These are phyloP conservation scores for Chrysomela aeneicollis DNA, from an alignment of 2,888 invertebrate species.

Conservation along the genomic window DNA sequence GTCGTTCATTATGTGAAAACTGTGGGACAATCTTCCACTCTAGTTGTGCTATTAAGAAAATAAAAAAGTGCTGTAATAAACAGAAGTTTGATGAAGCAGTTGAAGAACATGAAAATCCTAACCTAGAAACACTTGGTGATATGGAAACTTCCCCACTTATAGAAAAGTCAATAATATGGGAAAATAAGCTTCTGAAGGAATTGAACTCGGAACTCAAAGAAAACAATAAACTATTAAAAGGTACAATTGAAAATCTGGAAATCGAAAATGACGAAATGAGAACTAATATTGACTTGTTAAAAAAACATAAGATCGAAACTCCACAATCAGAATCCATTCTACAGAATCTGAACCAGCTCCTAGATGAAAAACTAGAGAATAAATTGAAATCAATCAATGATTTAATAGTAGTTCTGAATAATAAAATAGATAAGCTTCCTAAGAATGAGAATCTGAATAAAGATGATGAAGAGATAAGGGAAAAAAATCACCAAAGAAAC, in stretches of 20 bases:
- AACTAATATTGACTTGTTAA: neutral
- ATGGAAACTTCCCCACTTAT: neutral
- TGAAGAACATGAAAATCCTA: conserved; percentile 14
- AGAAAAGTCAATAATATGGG: conserved; percentile 15
- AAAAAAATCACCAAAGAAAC: conserved; percentile 15
- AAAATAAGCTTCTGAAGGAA: conserved; percentile 19
- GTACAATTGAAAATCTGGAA: conserved; percentile 11
- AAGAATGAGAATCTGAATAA: conserved; percentile 10
- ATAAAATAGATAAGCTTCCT: conserved; percentile 14
- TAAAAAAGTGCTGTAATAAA: conserved; percentile 17
- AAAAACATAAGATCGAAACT: conserved; percentile 1
- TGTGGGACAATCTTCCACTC: conserved; percentile 12
- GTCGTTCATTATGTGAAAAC: conserved; percentile 15
- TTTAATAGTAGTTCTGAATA: conserved; percentile 1
- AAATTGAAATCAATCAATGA: conserved; percentile 15
- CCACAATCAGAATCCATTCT: conserved; percentile 4
- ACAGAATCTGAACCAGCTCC: conserved; percentile 13
- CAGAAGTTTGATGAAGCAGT: conserved; percentile 14
- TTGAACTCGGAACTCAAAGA: conserved; percentile 10
- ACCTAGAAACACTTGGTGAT: conserved; percentile 17
- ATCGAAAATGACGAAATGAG: conserved; percentile 8
- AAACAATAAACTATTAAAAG: conserved; percentile 13
- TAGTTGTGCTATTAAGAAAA: conserved; percentile 16
- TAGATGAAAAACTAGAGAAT: conserved; percentile 14
- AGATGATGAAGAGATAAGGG: conserved; percentile 12